A percentile compares a stretch with the other conserved stretches of the same genome.
Conservation (phyloP, 2,888 invertebrate species). For the Cephus rjabovi region DNA sequence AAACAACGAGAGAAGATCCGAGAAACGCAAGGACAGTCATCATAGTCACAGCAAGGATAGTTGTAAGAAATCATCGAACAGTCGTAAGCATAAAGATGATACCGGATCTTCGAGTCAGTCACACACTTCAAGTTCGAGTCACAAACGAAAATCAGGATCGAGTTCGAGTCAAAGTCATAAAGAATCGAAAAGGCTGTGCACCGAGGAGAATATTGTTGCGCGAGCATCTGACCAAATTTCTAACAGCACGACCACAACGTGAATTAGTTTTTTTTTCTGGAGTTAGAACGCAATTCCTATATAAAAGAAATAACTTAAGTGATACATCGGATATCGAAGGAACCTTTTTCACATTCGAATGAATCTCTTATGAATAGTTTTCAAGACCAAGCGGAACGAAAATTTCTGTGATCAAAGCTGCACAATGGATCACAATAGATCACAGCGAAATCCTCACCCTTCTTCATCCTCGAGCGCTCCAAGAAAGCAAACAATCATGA, state of each 20-base stretch:
- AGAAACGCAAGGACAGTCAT: conserved; percentile 39
- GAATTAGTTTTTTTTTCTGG: not conserved
- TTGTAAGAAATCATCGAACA: conserved; percentile 41
- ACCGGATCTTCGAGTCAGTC: conserved; percentile 35
- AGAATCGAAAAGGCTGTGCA: conserved; percentile 48
- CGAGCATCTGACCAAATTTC: conserved; percentile 29
- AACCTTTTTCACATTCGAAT: not conserved
- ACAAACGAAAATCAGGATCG: conserved; percentile 53
- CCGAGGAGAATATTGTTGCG: conserved; percentile 32
- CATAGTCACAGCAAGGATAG: conserved; percentile 38
- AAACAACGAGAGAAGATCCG: conserved; percentile 35
- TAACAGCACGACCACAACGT: conserved; percentile 14
- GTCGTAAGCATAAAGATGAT: conserved; percentile 32
- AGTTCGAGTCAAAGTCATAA: conserved; percentile 39
- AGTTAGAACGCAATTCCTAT: not conserved
- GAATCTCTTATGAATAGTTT: not conserved
- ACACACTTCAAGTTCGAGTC: conserved; percentile 49
- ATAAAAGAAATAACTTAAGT: not conserved
- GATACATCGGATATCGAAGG: not conserved
- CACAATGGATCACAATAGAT: not conserved
- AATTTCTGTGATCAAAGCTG: not conserved
- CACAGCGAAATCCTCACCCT: not conserved
- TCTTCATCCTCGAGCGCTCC: not conserved
- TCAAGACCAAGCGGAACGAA: not conserved
- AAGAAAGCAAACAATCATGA: not conserved